Evolutionary conservation across 30 jellyfish, hydroid and myxozoan genomes (phyloP).

Genomic region (Pelagia noctiluca): DNA sequence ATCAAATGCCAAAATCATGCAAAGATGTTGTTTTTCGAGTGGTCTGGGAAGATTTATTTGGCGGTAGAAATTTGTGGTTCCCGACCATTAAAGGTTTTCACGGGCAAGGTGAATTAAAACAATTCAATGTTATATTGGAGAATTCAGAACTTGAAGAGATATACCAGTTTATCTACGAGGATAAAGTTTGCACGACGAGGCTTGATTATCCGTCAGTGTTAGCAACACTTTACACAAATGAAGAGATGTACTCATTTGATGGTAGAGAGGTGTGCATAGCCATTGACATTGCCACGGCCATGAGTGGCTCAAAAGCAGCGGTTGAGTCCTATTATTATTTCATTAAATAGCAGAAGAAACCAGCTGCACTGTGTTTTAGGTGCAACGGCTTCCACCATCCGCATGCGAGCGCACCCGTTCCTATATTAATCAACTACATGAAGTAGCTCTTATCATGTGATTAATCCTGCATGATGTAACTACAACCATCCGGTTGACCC

Average conservation of each 20-base stretch:
- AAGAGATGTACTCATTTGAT: constrained; percentile 26
- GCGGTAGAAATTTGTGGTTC: constrained; percentile 14
- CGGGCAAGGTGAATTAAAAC: constrained; percentile 18
- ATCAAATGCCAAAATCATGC: constrained; percentile 16
- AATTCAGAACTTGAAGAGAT: constrained; percentile 33
- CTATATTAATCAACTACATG: too few relatives aligned
- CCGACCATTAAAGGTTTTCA: constrained; percentile 24
- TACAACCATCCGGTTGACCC: too few relatives aligned
- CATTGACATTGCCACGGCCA: constrained; percentile 36
- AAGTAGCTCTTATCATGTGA: too few relatives aligned
- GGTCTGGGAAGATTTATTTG: constrained; percentile 22
- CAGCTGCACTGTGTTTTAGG: too few relatives aligned
- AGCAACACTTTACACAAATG: constrained; percentile 17
- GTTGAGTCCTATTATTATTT: constrained; percentile 37
- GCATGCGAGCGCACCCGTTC: too few relatives aligned
- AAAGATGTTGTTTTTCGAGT: constrained; percentile 25
- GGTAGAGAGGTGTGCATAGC: constrained; percentile 39
- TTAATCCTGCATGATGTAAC: too few relatives aligned
- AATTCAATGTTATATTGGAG: neutral
- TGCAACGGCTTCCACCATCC: too few relatives aligned
- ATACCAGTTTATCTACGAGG: constrained; percentile 17
- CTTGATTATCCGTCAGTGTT: constrained; percentile 38
- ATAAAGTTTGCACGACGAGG: constrained; percentile 35
- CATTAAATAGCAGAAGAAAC: constrained; percentile 19
- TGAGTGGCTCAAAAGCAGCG: constrained; percentile 55